Conservation (phyloP, 2,797 vertebrate genomes). For the Pangasius mekongensis region DNA sequence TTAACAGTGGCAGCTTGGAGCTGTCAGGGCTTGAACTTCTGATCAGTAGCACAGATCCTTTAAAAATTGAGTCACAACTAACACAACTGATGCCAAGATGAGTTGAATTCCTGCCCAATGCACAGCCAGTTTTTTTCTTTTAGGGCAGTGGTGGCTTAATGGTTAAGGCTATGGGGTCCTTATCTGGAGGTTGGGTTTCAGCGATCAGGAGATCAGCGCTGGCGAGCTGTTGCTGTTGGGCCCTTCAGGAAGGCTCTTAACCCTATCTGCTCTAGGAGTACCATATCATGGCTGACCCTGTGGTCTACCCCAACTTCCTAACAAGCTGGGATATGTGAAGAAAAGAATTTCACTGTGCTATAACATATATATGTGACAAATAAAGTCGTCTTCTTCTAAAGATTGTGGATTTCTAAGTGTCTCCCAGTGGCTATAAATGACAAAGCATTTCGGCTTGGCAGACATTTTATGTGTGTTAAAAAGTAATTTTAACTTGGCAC, state of each 20-base stretch:
- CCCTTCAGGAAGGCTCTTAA: neutral
- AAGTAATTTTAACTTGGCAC: neutral
- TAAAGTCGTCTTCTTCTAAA: neutral
- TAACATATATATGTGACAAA: neutral
- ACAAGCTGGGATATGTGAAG: too few species aligned
- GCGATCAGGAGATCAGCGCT: too few species aligned
- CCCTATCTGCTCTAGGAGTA: neutral
- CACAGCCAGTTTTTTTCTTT: neutral
- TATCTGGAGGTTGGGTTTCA: neutral
- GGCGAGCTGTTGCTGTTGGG: neutral
- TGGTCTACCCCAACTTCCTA: neutral
- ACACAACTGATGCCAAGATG: neutral
- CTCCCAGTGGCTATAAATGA: neutral
- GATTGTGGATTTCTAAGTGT: neutral
- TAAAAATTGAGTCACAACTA: neutral
- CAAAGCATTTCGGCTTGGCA: neutral
- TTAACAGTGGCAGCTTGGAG: neutral
- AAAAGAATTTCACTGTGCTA: neutral
- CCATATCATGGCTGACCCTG: neutral
- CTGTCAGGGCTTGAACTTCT: neutral
- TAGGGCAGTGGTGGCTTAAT: neutral
- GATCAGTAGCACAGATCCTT: neutral
- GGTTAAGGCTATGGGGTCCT: neutral
- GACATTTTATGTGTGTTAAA: neutral
- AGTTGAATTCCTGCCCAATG: neutral